A percentile compares a stretch with the other conserved stretches of the same genome.
phyloP scores from a whole-genome alignment of 2,888 invertebrate genomes.

The Thymelicus lineola region DNA sequence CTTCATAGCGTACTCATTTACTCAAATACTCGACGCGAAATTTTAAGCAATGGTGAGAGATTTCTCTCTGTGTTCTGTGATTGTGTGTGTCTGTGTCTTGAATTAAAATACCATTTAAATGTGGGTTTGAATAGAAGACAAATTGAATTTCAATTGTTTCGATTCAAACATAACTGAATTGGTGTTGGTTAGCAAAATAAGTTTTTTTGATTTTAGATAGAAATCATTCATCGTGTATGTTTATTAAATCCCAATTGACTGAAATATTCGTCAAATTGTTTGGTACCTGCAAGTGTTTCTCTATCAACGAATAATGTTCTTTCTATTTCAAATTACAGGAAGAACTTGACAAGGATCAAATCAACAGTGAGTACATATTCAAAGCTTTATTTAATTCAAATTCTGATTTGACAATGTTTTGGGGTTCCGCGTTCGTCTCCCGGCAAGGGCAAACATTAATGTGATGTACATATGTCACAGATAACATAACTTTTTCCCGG shows the following conservation, averaged over 20 bases:
- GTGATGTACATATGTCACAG: no score
- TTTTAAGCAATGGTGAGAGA: constrained; percentile 66
- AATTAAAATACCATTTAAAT: neutral
- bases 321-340: constrained; percentile 84
- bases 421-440: no score
- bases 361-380: constrained; percentile 87
- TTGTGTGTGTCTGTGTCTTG: constrained; percentile 1
- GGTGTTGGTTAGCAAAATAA: no score
- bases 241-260: no score
- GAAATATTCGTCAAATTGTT: no score
- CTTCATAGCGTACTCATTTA: constrained; percentile 66
- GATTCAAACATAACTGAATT: no score
- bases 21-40: constrained; percentile 45
- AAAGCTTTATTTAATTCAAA: neutral
- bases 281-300: neutral
- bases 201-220: no score
- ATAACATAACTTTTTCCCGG: no score
- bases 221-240: no score
- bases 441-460: no score
- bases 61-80: constrained; percentile 22
- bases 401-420: no score
- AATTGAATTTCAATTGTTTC: neutral
- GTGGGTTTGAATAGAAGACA: neutral
- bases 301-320: neutral
- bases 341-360: constrained; percentile 91